Percentiles rank a stretch among this genome's conserved stretches.
These are phyloP conservation scores for Phortica okadai DNA, from an alignment of 2,888 invertebrate species.

Conservation along the genomic window DNA sequence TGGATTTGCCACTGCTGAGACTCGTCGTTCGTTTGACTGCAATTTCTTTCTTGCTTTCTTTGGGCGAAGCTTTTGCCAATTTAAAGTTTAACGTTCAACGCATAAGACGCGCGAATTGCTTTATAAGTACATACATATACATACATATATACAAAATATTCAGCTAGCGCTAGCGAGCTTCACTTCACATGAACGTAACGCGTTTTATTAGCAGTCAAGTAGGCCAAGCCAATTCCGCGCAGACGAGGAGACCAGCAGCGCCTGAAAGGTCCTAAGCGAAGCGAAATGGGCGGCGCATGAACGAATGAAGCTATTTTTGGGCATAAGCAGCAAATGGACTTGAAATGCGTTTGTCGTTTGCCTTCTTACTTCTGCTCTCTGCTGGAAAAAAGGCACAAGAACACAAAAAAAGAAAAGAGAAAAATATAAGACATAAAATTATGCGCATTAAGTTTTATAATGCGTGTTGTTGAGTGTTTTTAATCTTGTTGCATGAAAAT, in stretches of 20 bases:
- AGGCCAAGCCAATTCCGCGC: background rate
- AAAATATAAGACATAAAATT: background rate
- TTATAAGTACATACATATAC: slow-evolving; percentile 15
- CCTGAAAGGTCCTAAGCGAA: background rate
- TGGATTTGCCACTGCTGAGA: background rate
- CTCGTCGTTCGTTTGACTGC: background rate
- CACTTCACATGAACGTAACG: background rate
- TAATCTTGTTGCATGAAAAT: background rate
- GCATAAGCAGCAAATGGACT: slow-evolving; percentile 26
- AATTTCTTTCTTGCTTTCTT: background rate
- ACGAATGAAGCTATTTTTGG: slow-evolving; percentile 12
- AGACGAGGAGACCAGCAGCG: background rate
- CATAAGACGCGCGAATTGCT: slow-evolving; percentile 29
- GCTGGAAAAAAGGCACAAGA: background rate
- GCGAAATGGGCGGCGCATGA: background rate
- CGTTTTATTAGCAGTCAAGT: background rate
- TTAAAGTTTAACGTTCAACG: slow-evolving; percentile 28
- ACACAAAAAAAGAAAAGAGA: background rate
- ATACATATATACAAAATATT: background rate
- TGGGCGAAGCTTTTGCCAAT: slow-evolving; percentile 13
- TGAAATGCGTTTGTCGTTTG: slow-evolving; percentile 3
- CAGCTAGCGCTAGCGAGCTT: background rate
- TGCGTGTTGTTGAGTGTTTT: background rate
- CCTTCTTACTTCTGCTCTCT: too few relatives aligned
- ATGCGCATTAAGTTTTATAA: background rate